Conservation (phyloP, 2,113 vertebrate genomes). For the Crotalus horridus region DNA sequence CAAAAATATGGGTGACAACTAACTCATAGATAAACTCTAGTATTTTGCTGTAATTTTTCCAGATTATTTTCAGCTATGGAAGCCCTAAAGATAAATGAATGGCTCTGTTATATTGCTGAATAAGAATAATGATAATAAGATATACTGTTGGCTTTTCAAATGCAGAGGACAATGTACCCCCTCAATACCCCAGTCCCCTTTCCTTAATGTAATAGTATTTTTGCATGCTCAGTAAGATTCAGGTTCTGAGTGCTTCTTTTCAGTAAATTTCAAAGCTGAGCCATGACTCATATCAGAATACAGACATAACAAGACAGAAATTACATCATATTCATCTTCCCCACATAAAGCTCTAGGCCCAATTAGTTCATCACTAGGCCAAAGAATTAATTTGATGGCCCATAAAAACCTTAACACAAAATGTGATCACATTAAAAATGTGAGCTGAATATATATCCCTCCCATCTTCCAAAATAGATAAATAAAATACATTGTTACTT, state of each 20-base stretch:
- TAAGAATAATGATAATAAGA: neutral
- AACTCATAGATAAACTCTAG: neutral
- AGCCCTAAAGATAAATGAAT: neutral
- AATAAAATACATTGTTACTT: neutral
- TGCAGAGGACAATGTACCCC: neutral
- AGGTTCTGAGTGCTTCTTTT: neutral
- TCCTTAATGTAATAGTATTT: neutral
- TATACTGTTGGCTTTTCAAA: neutral
- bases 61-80: neutral
- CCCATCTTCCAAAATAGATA: neutral
- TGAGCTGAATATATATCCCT: neutral
- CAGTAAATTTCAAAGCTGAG: neutral
- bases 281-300: neutral
- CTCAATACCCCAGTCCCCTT: neutral
- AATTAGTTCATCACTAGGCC: neutral
- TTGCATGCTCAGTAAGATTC: neutral
- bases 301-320: neutral
- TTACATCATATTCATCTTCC: neutral
- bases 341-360: neutral
- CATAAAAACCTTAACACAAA: neutral
- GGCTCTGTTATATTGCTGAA: slow-evolving; percentile 4
- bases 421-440: neutral
- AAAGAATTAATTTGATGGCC: neutral
- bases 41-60: neutral
- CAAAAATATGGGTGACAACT: neutral